Evolutionary conservation across 2,113 vertebrate genomes (phyloP), one percentile per base, ranked within the genome.

Genomic region (Psephotus haematonotus): DNA sequence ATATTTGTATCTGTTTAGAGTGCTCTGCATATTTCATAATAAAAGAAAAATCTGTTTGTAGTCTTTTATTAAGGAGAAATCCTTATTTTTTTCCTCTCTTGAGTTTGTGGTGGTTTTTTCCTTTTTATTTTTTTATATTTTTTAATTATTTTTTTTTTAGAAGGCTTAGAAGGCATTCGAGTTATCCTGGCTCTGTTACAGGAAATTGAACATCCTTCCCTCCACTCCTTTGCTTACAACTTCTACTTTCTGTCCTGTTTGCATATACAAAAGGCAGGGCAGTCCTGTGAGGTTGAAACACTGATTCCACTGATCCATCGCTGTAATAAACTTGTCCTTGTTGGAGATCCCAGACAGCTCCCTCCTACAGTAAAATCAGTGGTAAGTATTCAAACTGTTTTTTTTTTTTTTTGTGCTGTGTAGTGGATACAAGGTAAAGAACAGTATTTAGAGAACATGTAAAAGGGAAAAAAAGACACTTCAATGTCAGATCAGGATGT

Each of bases 291-390:
- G 71, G 96, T 98, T 0, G 99, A 99, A 88, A 99, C 98, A 0
- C 97, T 99, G 27, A 98, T 98, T n/a, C 99, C 99, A 1, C 97
- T 99, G 84, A 97, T 98, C 62, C 98, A 98, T 83, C 98, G 98
- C 72, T 98, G 98, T 70, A 98, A 97, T 53, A 98, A 98, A 47
- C 97, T 99, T 2, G 89, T 99, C 83, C 97, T 99, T 0, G 98
- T 99, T 53, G 99, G 99, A 33, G 99, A 99, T 81, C 98, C 98
- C 13, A 98, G 97, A 25, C 99, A 99, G 92, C 98, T 99, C 14
- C 98, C 99, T 31, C 99, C 99, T 46, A 99, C 98, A 1, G 98
- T 99, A 33, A 98, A 98, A 62, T 99, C 98, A 9, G 25, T 98
- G 97, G 99, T 99, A 98, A 95, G 97, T 91, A 15, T 14, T 33